These are phyloP conservation scores for Hyles vespertilio DNA, from an alignment of 1,140 invertebrate genomes.

Conservation along the genomic window DNA sequence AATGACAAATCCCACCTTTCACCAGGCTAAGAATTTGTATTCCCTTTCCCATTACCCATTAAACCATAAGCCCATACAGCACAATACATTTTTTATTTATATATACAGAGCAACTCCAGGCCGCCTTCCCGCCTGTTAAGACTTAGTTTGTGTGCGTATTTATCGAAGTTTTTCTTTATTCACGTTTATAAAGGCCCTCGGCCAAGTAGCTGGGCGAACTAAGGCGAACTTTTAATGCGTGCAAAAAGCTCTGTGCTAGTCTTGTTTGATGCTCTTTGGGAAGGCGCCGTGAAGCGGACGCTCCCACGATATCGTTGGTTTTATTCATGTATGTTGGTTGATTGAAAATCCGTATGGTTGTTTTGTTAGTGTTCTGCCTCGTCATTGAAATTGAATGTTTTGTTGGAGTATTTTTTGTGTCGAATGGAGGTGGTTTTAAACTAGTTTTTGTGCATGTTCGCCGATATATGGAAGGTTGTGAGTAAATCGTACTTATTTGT, in stretches of 20 bases:
- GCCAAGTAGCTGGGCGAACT: constrained; percentile 34
- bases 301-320: constrained; percentile 1
- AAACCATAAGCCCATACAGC: no score
- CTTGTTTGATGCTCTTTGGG: constrained; percentile 18
- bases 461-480: not conserved
- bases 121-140: constrained; percentile 20
- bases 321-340: no score
- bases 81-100: no score
- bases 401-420: no score
- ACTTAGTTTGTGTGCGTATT: constrained; percentile 41
- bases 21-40: no score
- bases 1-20: no score
- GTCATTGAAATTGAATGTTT: no score
- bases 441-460: not conserved
- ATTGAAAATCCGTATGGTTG: not conserved
- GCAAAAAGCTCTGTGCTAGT: constrained; percentile 41
- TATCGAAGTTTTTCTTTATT: constrained; percentile 39
- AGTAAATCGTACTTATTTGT: no score
- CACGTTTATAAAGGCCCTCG: constrained; percentile 37
- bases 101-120: not conserved
- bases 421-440: no score
- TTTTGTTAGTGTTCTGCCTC: no score
- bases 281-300: constrained; percentile 8
- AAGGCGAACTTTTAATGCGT: constrained; percentile 47
- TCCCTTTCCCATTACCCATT: no score